Evolutionary conservation across 2,113 vertebrate genomes (phyloP).

Genomic region (Rhegmatorhina hoffmannsi): DNA sequence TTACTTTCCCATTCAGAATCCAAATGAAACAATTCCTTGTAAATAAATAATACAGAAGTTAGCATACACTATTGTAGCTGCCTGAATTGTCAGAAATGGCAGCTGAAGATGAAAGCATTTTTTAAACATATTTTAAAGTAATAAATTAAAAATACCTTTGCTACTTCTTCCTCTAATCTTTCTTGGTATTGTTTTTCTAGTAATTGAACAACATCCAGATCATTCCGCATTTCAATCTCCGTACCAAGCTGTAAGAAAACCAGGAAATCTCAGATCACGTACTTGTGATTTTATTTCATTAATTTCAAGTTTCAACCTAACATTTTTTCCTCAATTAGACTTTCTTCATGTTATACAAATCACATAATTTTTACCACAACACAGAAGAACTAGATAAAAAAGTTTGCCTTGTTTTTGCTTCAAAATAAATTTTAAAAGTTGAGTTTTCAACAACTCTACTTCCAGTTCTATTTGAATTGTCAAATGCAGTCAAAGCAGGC

Average conservation of each 20-base stretch:
- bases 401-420: not conserved
- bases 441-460: not conserved
- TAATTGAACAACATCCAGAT: constrained; percentile 46
- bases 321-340: not conserved
- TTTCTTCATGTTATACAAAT: not conserved
- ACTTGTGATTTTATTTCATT: constrained; percentile 7
- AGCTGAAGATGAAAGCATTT: not conserved
- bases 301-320: not conserved
- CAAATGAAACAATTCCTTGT: not conserved
- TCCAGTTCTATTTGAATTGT: not conserved
- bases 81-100: not conserved
- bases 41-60: not conserved
- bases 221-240: constrained; percentile 49
- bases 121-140: not conserved
- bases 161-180: constrained; percentile 89
- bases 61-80: not conserved
- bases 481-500: not conserved
- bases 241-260: constrained; percentile 55
- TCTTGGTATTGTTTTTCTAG: constrained; percentile 82
- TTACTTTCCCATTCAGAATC: not conserved
- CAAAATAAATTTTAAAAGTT: not conserved
- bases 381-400: not conserved
- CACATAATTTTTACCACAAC: not conserved
- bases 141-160: constrained; percentile 78
- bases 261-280: not conserved